These are phyloP conservation scores for Epinephelus awoara DNA, from an alignment of 2,797 vertebrate species.

Conservation along the genomic window DNA sequence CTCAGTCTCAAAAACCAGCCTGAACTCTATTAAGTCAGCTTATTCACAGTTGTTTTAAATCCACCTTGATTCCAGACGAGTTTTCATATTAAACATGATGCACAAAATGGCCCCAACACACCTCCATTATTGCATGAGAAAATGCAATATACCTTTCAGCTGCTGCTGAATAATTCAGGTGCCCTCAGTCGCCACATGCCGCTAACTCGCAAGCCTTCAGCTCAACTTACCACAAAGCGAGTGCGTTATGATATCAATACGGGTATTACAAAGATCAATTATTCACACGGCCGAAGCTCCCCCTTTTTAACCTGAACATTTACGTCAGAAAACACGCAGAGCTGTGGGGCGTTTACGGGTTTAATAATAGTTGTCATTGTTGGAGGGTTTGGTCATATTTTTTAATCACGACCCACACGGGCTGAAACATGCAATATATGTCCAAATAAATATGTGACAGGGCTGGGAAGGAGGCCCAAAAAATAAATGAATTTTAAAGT, in stretches of 20 bases:
- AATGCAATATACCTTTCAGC: slow-evolving; percentile 84
- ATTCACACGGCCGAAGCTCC: slow-evolving; percentile 62
- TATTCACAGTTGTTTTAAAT: neutral
- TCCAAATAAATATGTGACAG: neutral
- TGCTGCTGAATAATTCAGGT: slow-evolving; percentile 89
- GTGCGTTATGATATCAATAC: slow-evolving; percentile 86
- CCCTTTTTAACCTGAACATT: slow-evolving; percentile 25
- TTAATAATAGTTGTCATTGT: neutral
- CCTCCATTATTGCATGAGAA: slow-evolving; percentile 72
- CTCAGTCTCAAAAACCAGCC: neutral
- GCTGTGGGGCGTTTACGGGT: neutral
- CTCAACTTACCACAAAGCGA: slow-evolving; percentile 84
- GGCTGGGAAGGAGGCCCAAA: neutral
- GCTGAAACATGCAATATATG: neutral
- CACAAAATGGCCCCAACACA: slow-evolving; percentile 18
- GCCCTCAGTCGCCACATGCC: slow-evolving; percentile 87
- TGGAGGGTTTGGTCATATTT: neutral
- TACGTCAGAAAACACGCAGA: slow-evolving; percentile 11
- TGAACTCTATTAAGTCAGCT: neutral
- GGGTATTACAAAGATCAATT: slow-evolving; percentile 76
- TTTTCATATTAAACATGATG: neutral
- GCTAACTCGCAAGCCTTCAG: slow-evolving; percentile 80
- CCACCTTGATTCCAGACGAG: neutral
- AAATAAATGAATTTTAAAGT: neutral
- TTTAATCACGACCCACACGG: neutral